Percentiles rank a stretch among this genome's conserved stretches.
These are phyloP conservation scores for Lepus oiostolus DNA, from an alignment of 2,797 vertebrate species.

Conservation along the genomic window DNA sequence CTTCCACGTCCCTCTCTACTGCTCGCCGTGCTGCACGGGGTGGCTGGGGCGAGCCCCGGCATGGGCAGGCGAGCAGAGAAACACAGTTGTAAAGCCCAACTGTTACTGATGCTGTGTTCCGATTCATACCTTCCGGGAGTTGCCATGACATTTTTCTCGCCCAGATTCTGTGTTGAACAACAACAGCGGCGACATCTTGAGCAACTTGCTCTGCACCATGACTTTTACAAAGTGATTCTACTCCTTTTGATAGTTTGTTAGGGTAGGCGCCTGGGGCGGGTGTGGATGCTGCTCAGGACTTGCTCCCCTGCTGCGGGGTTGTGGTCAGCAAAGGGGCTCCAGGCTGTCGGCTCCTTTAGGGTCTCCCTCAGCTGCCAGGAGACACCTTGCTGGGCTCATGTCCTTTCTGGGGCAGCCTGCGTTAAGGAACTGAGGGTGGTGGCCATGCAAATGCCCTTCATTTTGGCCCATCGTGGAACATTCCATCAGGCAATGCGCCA, in stretches of 20 bases:
- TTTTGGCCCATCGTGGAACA: not conserved
- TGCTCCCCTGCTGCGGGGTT: not conserved
- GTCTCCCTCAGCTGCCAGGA: not conserved
- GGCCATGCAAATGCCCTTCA: no score
- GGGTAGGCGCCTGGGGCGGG: not conserved
- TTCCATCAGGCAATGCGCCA: not conserved
- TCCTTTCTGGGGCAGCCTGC: not conserved
- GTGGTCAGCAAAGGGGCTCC: not conserved
- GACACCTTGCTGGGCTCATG: not conserved
- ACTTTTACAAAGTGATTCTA: not conserved
- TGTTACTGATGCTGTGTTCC: not conserved
- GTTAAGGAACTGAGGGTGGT: not conserved
- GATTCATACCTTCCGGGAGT: not conserved
- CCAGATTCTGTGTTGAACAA: not conserved
- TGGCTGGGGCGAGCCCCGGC: not conserved
- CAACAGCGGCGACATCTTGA: not conserved
- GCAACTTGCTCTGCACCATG: not conserved
- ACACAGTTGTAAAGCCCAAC: not conserved
- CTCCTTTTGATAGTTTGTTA: not conserved
- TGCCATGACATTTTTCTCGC: not conserved
- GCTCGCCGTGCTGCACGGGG: rapidly evolving
- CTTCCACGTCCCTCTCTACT: rapidly evolving
- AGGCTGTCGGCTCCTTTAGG: not conserved
- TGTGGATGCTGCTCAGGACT: not conserved
- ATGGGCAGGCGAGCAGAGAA: not conserved